Evolutionary conservation across 1,140 invertebrate genomes (phyloP), one percentile per base, ranked within the genome.

Genomic region (Palaemon carinicauda): DNA sequence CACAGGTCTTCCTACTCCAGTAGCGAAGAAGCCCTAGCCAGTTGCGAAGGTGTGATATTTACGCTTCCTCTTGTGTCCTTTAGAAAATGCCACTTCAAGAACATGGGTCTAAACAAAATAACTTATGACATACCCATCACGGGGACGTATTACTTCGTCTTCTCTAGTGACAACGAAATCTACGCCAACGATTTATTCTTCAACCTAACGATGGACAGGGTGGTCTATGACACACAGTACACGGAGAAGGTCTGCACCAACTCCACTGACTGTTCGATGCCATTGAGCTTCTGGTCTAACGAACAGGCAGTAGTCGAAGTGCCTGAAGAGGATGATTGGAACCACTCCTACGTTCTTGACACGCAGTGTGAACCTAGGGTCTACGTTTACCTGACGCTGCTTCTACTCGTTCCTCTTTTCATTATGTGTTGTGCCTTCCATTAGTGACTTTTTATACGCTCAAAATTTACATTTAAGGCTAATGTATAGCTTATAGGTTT

Each of bases 101-200:
- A 33, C 54, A 1, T 80, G 7, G 69, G 33, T 24, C 19, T 80
- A 3, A 79, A 81, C 50, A 84, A 71, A 19, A 80, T 90, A 50
- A 60, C 56, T 14, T 90, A 89, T 89, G 94, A 93, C 86, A 94
- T 96, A 0, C 94, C 95, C 54, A 92, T 92, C 1, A 95, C 95
- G 89, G 95, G 95, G 27, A 96, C 96, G 90, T 96, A 96, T 88
- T 96, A 96, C 91, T 96, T 96, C 90, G 94, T 96, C 0, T 96
- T 96, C 92, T 95, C 94, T 90, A 96, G 95, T 19, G 95, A 96
- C 90, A 96, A 96, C 90, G 95, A 96, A 90, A 93, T 95, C 1
- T 82, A 88, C 31, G 85, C 79, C 51, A 89, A 89, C 51, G 77
- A 89, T 41, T 56, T 90, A 27, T 89, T 80, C 17, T 93, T 95